Evolutionary conservation across 2,113 vertebrate species (phyloP).

Genomic region (Scopus umbretta): DNA sequence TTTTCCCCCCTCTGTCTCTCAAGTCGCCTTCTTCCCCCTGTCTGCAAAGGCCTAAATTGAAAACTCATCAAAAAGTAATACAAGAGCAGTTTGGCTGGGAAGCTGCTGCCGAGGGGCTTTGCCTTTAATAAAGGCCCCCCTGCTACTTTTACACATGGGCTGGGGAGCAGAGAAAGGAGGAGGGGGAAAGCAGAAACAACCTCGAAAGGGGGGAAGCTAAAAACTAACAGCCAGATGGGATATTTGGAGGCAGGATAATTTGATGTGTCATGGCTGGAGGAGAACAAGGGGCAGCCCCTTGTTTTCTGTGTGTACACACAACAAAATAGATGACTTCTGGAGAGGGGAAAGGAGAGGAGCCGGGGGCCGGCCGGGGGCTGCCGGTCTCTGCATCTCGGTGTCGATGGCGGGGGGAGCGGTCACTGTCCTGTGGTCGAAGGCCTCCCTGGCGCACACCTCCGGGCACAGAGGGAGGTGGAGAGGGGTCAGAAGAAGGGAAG

Average conservation of each 20-base stretch:
- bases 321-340: constrained; percentile 75
- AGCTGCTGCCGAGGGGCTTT: constrained; percentile 83
- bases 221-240: constrained; percentile 91
- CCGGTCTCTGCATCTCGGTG: not conserved
- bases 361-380: not conserved
- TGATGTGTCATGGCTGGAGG: constrained; percentile 73
- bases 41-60: constrained; percentile 93
- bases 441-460: constrained; percentile 16
- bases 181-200: constrained; percentile 74
- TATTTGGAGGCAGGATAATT: constrained; percentile 88
- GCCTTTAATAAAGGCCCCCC: constrained; percentile 86
- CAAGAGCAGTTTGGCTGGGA: constrained; percentile 93
- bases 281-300: constrained; percentile 71
- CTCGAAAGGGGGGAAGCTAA: constrained; percentile 53
- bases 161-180: constrained; percentile 74
- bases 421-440: not conserved
- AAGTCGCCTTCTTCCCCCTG: constrained; percentile 80
- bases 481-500: not conserved
- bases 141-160: constrained; percentile 83
- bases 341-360: constrained; percentile 17
- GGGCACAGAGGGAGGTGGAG: not conserved
- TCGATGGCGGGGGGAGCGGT: not conserved
- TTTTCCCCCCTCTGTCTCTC: constrained; percentile 73
- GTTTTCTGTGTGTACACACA: constrained; percentile 79
- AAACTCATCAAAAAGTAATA: constrained; percentile 99